phyloP scores from a whole-genome alignment of 2,797 vertebrate species.

The Garrulus glandarius region DNA sequence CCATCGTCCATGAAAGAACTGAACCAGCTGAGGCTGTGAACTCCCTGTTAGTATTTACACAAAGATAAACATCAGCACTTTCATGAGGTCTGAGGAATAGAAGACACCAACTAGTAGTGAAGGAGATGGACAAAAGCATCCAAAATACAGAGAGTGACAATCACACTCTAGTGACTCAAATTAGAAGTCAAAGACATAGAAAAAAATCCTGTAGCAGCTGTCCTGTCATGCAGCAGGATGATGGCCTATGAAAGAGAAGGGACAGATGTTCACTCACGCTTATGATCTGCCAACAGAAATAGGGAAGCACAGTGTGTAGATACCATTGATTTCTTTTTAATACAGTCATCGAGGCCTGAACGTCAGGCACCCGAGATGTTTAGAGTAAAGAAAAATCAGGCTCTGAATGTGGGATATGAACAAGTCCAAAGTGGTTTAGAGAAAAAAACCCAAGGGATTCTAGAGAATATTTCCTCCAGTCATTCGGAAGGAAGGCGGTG shows the following conservation, averaged over 20 bases:
- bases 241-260: background rate
- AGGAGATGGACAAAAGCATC: background rate
- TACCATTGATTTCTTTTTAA: background rate
- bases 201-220: background rate
- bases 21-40: background rate
- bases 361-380: background rate
- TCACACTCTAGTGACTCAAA: background rate
- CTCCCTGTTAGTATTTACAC: background rate
- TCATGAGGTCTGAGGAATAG: background rate
- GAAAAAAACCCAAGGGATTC: background rate
- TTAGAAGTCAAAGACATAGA: background rate
- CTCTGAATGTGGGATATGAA: background rate
- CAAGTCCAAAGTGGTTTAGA: background rate
- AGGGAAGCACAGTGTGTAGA: background rate
- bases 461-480: background rate
- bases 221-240: background rate
- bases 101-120: background rate
- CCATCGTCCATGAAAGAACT: background rate
- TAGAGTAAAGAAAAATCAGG: background rate
- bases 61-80: background rate
- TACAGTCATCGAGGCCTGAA: fast-evolving
- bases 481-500: background rate
- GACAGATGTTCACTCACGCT: background rate
- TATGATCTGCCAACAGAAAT: background rate
- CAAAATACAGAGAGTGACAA: background rate